Evolutionary conservation across 2,888 invertebrate species (phyloP).

Genomic region (Thumatha senex): DNA sequence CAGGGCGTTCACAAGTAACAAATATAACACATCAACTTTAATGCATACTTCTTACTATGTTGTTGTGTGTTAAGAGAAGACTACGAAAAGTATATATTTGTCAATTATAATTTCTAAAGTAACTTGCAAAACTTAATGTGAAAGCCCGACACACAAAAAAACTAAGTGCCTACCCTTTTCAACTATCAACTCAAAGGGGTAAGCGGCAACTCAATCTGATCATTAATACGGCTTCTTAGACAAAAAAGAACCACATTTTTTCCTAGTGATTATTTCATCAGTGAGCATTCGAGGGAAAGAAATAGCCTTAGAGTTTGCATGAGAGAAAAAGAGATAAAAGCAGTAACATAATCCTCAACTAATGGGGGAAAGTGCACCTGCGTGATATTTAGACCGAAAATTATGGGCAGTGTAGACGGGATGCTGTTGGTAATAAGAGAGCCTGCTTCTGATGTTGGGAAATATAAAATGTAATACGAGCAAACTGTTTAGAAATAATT

Average conservation of each 20-base stretch:
- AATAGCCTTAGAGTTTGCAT: conserved; percentile 20
- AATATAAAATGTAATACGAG: conserved; percentile 29
- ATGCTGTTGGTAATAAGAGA: conserved; percentile 43
- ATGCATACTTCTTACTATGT: too few relatives aligned
- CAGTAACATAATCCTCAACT: conserved; percentile 64
- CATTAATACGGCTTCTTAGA: conserved; percentile 50
- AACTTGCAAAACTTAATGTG: not conserved
- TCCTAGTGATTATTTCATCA: conserved; percentile 36
- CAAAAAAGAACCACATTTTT: conserved; percentile 35
- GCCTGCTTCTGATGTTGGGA: conserved; percentile 20
- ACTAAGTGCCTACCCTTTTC: conserved; percentile 22
- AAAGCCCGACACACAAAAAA: conserved; percentile 9
- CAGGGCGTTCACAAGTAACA: too few relatives aligned
- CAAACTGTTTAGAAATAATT: conserved; percentile 21
- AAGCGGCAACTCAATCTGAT: conserved; percentile 42
- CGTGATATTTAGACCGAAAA: conserved; percentile 56
- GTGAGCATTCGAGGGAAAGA: conserved; percentile 35
- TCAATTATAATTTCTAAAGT: not conserved
- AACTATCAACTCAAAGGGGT: conserved; percentile 40
- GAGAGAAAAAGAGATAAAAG: conserved; percentile 40
- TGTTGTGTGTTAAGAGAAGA: too few relatives aligned
- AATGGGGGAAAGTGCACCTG: conserved; percentile 76
- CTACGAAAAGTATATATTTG: too few relatives aligned
- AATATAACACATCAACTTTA: too few relatives aligned
- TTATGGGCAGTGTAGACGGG: conserved; percentile 55